phyloP scores from a whole-genome alignment of 2,797 vertebrate genomes.

The Ambastaia sidthimunki region DNA sequence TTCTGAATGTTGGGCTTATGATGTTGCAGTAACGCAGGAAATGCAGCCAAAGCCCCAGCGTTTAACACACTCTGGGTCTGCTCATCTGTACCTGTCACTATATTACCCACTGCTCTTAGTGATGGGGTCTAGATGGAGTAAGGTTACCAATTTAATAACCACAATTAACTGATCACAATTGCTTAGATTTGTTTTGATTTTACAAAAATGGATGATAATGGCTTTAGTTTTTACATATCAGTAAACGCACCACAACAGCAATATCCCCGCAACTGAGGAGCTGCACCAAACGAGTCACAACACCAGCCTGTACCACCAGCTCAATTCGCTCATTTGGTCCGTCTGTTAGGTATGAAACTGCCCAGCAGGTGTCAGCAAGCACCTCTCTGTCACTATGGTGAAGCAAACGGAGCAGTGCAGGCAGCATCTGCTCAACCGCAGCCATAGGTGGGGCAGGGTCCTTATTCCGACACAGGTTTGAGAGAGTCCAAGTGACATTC shows the following conservation, averaged over 20 bases:
- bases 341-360: slow-evolving; percentile 93
- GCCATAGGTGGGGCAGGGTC: slow-evolving; percentile 89
- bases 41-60: slow-evolving; percentile 81
- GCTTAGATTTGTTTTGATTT: too few species aligned
- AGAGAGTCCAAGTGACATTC: slow-evolving; percentile 95
- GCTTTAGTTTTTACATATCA: background rate
- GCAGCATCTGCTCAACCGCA: slow-evolving; percentile 88
- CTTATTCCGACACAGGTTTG: slow-evolving; percentile 98
- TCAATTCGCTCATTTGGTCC: slow-evolving; percentile 95
- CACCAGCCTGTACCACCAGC: slow-evolving; percentile 86
- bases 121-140: slow-evolving; percentile 83
- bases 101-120: slow-evolving; percentile 91
- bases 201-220: background rate
- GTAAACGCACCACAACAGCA: slow-evolving; percentile 83
- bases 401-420: slow-evolving; percentile 85
- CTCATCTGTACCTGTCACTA: slow-evolving; percentile 96
- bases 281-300: slow-evolving; percentile 87
- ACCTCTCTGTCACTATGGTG: slow-evolving; percentile 89
- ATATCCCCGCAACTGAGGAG: slow-evolving; percentile 86
- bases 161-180: background rate
- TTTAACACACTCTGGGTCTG: slow-evolving; percentile 94
- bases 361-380: slow-evolving; percentile 94
- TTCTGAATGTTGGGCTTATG: slow-evolving; percentile 93
- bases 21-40: slow-evolving; percentile 85
- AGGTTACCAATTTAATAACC: background rate